Conservation (phyloP, 2,888 invertebrate genomes). For the Spisula subtruncata region DNA sequence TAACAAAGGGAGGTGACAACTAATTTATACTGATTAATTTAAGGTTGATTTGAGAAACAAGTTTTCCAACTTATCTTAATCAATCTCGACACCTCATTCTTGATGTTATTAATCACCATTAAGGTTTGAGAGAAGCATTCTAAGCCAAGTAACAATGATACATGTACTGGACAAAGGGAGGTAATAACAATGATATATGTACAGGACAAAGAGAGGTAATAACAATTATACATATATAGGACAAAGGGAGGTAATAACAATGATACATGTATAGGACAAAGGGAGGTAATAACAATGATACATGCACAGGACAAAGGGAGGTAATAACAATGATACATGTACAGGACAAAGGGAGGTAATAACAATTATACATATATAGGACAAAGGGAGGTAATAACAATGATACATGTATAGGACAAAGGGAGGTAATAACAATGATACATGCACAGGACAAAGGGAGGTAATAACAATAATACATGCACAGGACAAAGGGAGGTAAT, state of each 20-base stretch:
- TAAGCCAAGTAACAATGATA: too few species aligned
- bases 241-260: not conserved
- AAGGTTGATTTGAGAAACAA: too few species aligned
- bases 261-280: not conserved
- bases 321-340: not conserved
- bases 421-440: not conserved
- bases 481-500: not conserved
- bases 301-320: not conserved
- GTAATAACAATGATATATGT: not conserved
- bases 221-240: not conserved
- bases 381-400: not conserved
- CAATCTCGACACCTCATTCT: too few species aligned
- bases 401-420: not conserved
- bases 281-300: not conserved
- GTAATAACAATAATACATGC: not conserved
- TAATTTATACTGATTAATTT: too few species aligned
- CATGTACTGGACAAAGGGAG: not conserved
- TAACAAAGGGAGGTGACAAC: not conserved
- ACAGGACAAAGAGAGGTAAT: not conserved
- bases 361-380: not conserved
- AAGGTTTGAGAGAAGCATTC: too few species aligned
- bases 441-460: not conserved
- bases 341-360: not conserved
- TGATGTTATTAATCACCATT: too few species aligned
- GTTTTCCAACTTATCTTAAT: too few species aligned